These are phyloP conservation scores for Bombus terrestris DNA, from an alignment of 1,140 invertebrate genomes.

Conservation along the genomic window DNA sequence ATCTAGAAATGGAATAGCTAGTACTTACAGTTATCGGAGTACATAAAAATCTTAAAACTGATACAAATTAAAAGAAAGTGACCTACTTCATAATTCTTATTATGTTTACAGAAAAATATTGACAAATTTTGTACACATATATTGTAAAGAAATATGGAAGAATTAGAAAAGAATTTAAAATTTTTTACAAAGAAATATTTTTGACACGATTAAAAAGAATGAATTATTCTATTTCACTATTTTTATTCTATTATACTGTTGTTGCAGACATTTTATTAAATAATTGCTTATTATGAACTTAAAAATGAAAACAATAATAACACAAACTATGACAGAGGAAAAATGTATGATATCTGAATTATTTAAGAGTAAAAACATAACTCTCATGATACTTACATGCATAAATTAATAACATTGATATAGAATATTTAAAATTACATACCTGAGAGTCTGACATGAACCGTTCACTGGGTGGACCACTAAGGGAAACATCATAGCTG, in stretches of 20 bases:
- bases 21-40: slow-evolving; percentile 1
- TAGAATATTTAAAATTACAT: neutral
- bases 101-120: neutral
- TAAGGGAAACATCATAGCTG: slow-evolving; percentile 86
- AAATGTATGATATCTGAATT: neutral
- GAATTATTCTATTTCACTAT: neutral
- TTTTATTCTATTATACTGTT: neutral
- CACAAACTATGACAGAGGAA: neutral
- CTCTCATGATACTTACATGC: neutral
- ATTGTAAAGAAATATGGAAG: neutral
- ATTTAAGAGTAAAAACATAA: neutral
- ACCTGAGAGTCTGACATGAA: slow-evolving; percentile 87
- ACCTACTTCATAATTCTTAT: neutral
- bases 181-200: neutral
- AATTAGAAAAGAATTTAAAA: too few species aligned
- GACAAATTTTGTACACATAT: neutral
- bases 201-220: neutral
- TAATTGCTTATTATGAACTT: neutral
- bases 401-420: neutral
- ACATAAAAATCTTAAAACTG: neutral
- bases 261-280: neutral
- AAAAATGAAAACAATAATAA: neutral
- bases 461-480: slow-evolving; percentile 86
- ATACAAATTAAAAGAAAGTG: neutral
- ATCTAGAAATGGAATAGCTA: neutral